Evolutionary conservation across 2,113 vertebrate species (phyloP).

Genomic region (Oryzias curvinotus): DNA sequence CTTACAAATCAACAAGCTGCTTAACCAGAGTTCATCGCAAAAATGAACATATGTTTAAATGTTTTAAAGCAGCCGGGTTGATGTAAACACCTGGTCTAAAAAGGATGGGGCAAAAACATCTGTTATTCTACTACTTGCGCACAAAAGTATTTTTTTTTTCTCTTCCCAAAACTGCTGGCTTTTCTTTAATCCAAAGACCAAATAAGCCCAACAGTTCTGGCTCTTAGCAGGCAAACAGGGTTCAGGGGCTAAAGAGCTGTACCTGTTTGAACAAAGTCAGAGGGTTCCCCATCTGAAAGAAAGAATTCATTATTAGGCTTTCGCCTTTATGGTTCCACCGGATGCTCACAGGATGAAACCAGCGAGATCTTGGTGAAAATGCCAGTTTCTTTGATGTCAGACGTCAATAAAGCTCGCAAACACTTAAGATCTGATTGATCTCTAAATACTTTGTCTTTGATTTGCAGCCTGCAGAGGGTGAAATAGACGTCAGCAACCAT

Average conservation of each 20-base stretch:
- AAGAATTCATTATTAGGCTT: conserved; percentile 17
- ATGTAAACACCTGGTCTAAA: not conserved
- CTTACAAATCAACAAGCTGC: not conserved
- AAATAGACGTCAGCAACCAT: not conserved
- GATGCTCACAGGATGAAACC: not conserved
- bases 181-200: not conserved
- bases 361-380: not conserved
- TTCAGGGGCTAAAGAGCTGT: conserved; percentile 2
- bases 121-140: too few relatives aligned
- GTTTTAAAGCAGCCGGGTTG: not conserved
- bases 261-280: conserved; percentile 39
- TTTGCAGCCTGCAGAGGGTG: not conserved
- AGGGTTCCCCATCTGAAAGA: conserved; percentile 39
- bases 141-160: not conserved
- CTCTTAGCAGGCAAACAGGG: not conserved
- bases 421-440: not conserved
- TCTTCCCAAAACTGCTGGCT: not conserved
- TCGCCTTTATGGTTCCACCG: not conserved
- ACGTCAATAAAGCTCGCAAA: not conserved
- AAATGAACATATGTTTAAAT: not conserved
- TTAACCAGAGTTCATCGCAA: too few relatives aligned
- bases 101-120: not conserved
- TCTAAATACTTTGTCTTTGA: not conserved
- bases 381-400: not conserved
- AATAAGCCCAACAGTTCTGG: not conserved